These are phyloP conservation scores for Sicus ferrugineus DNA, from an alignment of 2,888 invertebrate species.

Conservation along the genomic window DNA sequence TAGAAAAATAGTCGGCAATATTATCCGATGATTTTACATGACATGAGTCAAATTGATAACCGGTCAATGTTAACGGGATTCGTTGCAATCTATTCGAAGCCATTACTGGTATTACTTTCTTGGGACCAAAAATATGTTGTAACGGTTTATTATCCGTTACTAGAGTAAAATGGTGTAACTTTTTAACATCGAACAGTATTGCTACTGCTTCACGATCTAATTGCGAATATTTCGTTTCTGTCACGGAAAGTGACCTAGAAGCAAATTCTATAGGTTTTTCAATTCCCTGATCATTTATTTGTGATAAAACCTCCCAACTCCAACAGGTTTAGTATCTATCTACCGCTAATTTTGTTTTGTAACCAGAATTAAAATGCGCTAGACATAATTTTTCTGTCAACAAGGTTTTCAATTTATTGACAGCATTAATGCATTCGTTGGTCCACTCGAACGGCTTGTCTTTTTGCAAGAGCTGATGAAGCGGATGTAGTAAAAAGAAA, in stretches of 20 bases:
- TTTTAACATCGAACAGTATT: constrained; percentile 3
- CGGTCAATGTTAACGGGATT: constrained; percentile 42
- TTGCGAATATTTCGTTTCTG: constrained; percentile 34
- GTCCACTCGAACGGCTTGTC: constrained; percentile 35
- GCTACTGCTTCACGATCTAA: constrained; percentile 28
- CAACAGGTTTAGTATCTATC: too few relatives aligned
- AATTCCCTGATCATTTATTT: constrained; percentile 48
- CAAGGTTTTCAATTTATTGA: too few relatives aligned
- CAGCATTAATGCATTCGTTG: too few relatives aligned
- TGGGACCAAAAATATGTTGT: constrained; percentile 52
- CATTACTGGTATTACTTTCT: constrained; percentile 51
- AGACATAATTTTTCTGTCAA: too few relatives aligned
- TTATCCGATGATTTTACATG: constrained; percentile 42
- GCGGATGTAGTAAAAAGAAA: constrained; percentile 48
- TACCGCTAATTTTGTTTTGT: too few relatives aligned
- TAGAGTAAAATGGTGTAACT: constrained; percentile 1
- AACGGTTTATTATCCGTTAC: too few relatives aligned
- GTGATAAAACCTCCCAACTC: too few relatives aligned
- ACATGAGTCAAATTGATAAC: constrained; percentile 42
- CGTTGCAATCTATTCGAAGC: constrained; percentile 46
- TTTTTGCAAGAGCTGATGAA: constrained; percentile 47
- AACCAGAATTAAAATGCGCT: too few relatives aligned
- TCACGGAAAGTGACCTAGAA: constrained; percentile 42
- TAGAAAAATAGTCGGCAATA: constrained; percentile 45
- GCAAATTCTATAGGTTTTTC: constrained; percentile 59